Base-by-base conservation (phyloP, 2,888 invertebrate genomes). In the Melinopterus prodromus region DNA sequence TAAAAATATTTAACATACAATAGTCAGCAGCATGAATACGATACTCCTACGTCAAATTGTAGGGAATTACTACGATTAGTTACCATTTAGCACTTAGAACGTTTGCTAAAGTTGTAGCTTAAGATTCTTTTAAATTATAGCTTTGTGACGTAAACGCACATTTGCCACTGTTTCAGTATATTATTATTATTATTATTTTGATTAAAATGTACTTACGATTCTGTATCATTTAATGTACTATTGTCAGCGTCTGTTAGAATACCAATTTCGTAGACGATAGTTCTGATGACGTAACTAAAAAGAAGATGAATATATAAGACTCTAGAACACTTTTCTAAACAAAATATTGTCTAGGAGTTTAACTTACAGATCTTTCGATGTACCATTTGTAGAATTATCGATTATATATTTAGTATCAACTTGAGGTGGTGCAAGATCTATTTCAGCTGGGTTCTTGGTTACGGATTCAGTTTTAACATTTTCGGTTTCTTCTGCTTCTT, bases 221-320 rank as follows among this genome's bases (percentile, higher is more conserved):
- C 86, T 71, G 87, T 87, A 70, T 84, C 84, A 71, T 90, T 90
- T 81, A 89, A 90, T 1, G 88, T 89, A 16, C 85, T 85, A 77
- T 89, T 89, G 53, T 86, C 86, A 0, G 90, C 90, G 81, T 92
- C 91, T 4, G 92, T 92, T 38, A 92, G 87, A 82, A 92, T 91
- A 79, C 92, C 92, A 83, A 92, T 90, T 88, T 92, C 92, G 83
- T 92, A 92, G 69, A 92, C 91, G 6, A 92, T 89, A 0, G 92
- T 91, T 84, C 90, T 91, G 79, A 92, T 91, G 14, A 92, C 90
- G 82, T 92, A 92, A 82, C 92, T 92, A 81, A 6, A 85, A 85
- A 16, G 38, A 69, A 35, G 3, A 74, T 6, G 14, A 26, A 2
- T 26, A 26, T 3, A 26, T 26, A 3, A 26, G 26, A 26, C 26